Conservation (phyloP, 2,113 vertebrate species). For the Cisticola juncidis region DNA sequence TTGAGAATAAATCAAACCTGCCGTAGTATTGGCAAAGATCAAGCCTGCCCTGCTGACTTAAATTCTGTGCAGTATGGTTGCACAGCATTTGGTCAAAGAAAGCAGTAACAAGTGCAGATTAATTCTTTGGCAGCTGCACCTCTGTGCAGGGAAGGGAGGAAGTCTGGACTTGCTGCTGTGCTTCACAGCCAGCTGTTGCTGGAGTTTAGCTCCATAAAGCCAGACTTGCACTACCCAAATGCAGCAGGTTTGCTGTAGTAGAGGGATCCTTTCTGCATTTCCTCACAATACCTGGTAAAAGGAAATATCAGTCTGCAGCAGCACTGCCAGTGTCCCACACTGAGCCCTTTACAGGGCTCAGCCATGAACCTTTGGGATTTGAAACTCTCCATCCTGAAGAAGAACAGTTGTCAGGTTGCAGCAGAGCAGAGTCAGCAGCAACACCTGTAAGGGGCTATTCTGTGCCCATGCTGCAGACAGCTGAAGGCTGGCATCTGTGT, state of each 20-base stretch:
- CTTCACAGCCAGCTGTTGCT: background rate
- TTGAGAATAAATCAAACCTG: conserved; percentile 51
- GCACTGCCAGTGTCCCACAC: background rate
- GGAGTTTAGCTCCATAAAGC: background rate
- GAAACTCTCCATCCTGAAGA: background rate
- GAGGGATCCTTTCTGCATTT: background rate
- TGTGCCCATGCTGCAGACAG: accelerated
- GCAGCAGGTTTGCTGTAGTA: background rate
- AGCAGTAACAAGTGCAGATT: background rate
- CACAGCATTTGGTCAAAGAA: conserved; percentile 25
- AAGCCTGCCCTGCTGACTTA: conserved; percentile 7
- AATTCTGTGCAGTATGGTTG: conserved; percentile 22
- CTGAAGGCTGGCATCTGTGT: background rate
- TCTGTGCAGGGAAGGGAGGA: background rate
- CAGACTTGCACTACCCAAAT: background rate
- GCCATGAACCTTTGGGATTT: background rate
- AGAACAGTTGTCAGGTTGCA: background rate
- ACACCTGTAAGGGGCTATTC: background rate
- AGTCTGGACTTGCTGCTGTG: background rate
- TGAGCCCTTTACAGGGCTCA: background rate
- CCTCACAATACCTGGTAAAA: background rate
- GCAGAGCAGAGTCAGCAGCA: background rate
- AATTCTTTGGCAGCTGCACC: background rate
- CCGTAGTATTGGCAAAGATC: conserved; percentile 6
- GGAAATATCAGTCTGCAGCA: background rate